Evolutionary conservation across 1,140 invertebrate genomes (phyloP), one percentile per base, ranked within the genome.

Genomic region (Euura saliciscinereae): DNA sequence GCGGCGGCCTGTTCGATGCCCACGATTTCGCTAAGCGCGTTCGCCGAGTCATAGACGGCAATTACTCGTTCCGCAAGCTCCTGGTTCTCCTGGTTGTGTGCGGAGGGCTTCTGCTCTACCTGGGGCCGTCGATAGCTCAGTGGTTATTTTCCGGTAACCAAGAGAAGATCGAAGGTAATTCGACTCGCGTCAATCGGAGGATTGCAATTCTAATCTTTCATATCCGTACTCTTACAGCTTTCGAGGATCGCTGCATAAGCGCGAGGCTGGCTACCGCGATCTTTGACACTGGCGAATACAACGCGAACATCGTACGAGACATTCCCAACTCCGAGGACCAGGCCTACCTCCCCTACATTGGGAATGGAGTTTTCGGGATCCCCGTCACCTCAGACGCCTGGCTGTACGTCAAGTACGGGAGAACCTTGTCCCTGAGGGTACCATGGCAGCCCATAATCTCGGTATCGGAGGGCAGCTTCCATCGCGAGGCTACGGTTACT

Each of bases 361-460:
- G 94, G 70, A 96, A 97, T 89, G 94, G 95, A 3, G 85, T 92
- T 68, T 86, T 95, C 75, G 94, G 93, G 1, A 77, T 93, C 43
- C 87, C 91, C 45, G 82, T 95, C 42, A 86, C 90, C 71, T 88
- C 90, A 44, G 90, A 93, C 73, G 89, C 91, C 51, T 89, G 90
- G 71, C 77, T 96, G 10, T 92, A 92, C 74, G 91, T 94, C 59
- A 93, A 93, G 83, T 84, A 89, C 74, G 92, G 92, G 3, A 87
- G 94, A 77, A 92, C 93, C 1, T 86, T 97, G 75, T 92, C 93
- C 44, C 80, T 94, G 59, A 89, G 91, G 8, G 85, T 96, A 5
- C 89, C 90, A 43, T 96, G 93, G 82, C 91, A 94, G 77, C 95
- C 96, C 0, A 78, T 96, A 6, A 89, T 96, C 7, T 81, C 86